Base-by-base conservation (phyloP, 2,797 vertebrate genomes). In the Anguilla anguilla region DNA sequence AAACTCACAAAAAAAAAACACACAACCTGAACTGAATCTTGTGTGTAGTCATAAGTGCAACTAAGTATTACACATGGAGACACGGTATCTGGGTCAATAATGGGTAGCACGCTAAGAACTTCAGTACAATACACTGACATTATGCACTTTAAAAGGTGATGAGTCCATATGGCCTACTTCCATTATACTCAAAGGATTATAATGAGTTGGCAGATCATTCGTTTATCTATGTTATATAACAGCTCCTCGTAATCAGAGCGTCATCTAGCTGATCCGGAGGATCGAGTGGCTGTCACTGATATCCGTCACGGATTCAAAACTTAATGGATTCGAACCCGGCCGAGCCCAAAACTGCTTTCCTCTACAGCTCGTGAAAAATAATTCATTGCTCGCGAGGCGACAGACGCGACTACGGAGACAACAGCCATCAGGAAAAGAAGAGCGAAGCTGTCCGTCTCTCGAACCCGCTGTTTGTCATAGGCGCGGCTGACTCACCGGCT, bases 401-500 rank as follows among this genome's bases (percentile, higher is more conserved):
- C 6, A 17, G 53, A 84, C n/a, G 19, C 19, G 25, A 19, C 19
- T 46, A 46, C 49, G 2, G 11, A 81, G 19, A 19, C 77, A 6
- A 6, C 28, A 11, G 39, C 19, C 79, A 28, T 28, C 43, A 46
- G 22, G 19, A 39, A 87, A 43, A 53, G 79, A 69, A 25, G 49
- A 15, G 43, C 17, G 46, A 35, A 28, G 51, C 25, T 53, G 59
- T 22, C 61, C 28, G 28, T 84, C 82, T 46, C 82, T 43, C 84
- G 19, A 57, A 64, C 64, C 84, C 51, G n/a, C n/a, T 53, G 59
- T 51, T 25, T 43, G 87, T 87, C 19, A 86, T 17, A 84, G 81
- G 22, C 81, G 28, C 49, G 81, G 46, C 82, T 87, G 87, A 87
- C 82, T 87, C 87, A 87, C 49, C 46, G 81, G 51, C 64, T 46